phyloP scores from a whole-genome alignment of 2,888 invertebrate genomes.

The Torymus auratus region DNA sequence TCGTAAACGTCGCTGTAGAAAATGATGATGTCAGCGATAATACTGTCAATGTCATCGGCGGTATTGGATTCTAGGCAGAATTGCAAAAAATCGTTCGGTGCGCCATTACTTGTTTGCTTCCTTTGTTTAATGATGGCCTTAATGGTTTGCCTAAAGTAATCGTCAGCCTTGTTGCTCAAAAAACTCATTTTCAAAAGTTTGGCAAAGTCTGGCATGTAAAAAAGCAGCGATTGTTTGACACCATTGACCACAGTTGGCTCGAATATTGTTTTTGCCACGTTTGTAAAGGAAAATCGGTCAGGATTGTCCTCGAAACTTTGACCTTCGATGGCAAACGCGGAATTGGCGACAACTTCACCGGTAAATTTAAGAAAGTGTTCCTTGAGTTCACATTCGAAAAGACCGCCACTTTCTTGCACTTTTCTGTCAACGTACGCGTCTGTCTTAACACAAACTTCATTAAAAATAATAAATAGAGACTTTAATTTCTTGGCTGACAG shows the following conservation, averaged over 20 bases:
- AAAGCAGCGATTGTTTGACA: constrained; percentile 47
- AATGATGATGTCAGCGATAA: constrained; percentile 76
- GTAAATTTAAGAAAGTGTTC: constrained; percentile 63
- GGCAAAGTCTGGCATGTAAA: constrained; percentile 60
- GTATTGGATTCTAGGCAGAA: constrained; percentile 71
- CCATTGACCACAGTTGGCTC: constrained; percentile 60
- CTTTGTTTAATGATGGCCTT: constrained; percentile 63
- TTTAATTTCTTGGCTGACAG: constrained; percentile 62
- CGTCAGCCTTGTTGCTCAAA: constrained; percentile 59
- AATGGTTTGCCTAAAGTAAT: constrained; percentile 64
- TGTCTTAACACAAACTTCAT: constrained; percentile 63
- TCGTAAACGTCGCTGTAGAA: constrained; percentile 79
- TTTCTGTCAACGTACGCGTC: constrained; percentile 54
- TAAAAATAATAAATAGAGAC: constrained; percentile 63
- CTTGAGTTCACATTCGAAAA: constrained; percentile 63
- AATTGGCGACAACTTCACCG: constrained; percentile 65
- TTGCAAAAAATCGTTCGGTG: constrained; percentile 77
- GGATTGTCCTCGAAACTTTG: constrained; percentile 63
- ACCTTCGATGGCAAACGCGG: constrained; percentile 67
- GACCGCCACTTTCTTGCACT: constrained; percentile 17
- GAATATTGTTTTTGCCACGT: constrained; percentile 58
- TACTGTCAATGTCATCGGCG: constrained; percentile 68
- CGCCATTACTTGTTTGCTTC: constrained; percentile 64
- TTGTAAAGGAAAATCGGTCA: constrained; percentile 53
- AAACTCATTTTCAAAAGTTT: constrained; percentile 53